These are phyloP conservation scores for Enteromius mattozi DNA, from an alignment of 2,797 vertebrate genomes.

Conservation along the genomic window DNA sequence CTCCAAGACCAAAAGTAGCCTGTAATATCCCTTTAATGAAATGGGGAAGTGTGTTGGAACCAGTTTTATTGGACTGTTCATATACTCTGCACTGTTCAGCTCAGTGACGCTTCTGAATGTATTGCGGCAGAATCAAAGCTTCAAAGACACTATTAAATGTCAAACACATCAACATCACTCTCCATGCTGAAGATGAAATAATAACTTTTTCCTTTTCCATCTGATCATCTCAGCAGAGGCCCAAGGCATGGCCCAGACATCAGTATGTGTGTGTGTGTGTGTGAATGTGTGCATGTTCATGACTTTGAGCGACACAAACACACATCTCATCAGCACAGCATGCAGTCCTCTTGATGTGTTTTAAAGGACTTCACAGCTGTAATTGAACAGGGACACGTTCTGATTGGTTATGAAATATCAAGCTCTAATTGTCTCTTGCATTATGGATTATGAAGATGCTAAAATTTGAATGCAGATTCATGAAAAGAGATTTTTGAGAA, in stretches of 20 bases:
- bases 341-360: slow-evolving; percentile 45
- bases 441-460: slow-evolving; percentile 40
- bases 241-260: slow-evolving; percentile 41
- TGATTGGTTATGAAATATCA: slow-evolving; percentile 60
- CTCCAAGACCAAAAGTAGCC: not conserved
- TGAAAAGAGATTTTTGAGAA: slow-evolving; percentile 48
- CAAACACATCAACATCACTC: slow-evolving; percentile 47
- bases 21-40: slow-evolving; percentile 14
- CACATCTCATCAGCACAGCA: slow-evolving; percentile 51
- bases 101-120: slow-evolving; percentile 32
- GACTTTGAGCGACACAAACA: slow-evolving; percentile 36
- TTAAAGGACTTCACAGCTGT: slow-evolving; percentile 56
- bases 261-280: not conserved
- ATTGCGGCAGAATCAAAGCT: slow-evolving; percentile 40
- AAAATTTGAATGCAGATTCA: slow-evolving; percentile 36
- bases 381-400: slow-evolving; percentile 57
- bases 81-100: not conserved
- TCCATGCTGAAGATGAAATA: slow-evolving; percentile 45
- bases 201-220: slow-evolving; percentile 43
- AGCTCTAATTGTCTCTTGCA: slow-evolving; percentile 57
- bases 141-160: slow-evolving; percentile 48
- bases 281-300: slow-evolving; percentile 24
- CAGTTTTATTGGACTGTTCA: slow-evolving; percentile 31
- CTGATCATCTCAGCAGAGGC: slow-evolving; percentile 52
- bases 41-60: slow-evolving; percentile 21